A percentile compares a stretch with the other conserved stretches of the same genome.
phyloP scores from a whole-genome alignment of 2,797 vertebrate species.

The Staurois parvus region DNA sequence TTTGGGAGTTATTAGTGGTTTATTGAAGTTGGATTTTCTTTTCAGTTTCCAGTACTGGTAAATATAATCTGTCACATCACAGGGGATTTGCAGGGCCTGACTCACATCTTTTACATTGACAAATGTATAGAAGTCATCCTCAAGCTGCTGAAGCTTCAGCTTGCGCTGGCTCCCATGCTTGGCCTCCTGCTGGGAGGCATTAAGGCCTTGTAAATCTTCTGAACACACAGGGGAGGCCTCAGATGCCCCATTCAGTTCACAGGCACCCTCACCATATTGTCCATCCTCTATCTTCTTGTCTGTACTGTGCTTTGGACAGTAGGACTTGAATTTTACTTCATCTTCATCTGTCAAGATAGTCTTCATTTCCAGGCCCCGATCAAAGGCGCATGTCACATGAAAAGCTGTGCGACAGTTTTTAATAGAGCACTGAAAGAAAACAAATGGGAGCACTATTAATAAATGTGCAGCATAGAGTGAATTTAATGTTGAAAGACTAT shows the following conservation, averaged over 20 bases:
- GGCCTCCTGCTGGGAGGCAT: conserved; percentile 80
- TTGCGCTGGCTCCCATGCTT: conserved; percentile 88
- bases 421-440: conserved; percentile 86
- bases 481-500: background rate
- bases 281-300: conserved; percentile 69
- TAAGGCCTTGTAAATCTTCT: conserved; percentile 70
- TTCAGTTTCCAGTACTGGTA: conserved; percentile 98
- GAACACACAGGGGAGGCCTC: conserved; percentile 65
- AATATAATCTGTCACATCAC: conserved; percentile 87
- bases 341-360: conserved; percentile 93
- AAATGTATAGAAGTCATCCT: conserved; percentile 92
- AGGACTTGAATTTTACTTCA: conserved; percentile 98
- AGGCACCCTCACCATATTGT: conserved; percentile 64
- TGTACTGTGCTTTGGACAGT: conserved; percentile 91
- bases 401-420: conserved; percentile 96
- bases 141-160: conserved; percentile 93
- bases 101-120: conserved; percentile 86
- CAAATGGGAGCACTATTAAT: background rate
- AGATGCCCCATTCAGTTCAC: conserved; percentile 68
- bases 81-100: conserved; percentile 77
- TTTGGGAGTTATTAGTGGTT: conserved; percentile 93
- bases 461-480: background rate
- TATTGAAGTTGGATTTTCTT: conserved; percentile 94
- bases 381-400: conserved; percentile 95
- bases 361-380: conserved; percentile 91